A percentile compares a stretch with the other conserved stretches of the same genome.
These are phyloP conservation scores for Hypanus sabinus DNA, from an alignment of 2,113 vertebrate species.

Conservation along the genomic window DNA sequence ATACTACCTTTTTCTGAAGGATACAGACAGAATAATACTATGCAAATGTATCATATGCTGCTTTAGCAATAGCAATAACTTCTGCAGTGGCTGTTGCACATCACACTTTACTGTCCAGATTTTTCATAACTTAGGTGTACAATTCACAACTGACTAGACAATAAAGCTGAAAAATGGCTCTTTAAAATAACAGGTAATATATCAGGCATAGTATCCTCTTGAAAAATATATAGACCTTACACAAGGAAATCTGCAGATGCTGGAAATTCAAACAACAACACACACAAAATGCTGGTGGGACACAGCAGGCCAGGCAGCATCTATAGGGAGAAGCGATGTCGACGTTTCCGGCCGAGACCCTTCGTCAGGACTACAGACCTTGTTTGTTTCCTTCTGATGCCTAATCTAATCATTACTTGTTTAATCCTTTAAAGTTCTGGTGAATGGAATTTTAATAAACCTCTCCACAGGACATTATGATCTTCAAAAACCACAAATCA, in stretches of 20 bases:
- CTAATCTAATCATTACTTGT: conserved; percentile 39
- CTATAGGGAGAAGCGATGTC: too few species aligned
- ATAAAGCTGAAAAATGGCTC: neutral
- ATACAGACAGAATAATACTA: neutral
- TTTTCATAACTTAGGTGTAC: neutral
- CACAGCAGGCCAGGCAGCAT: too few species aligned
- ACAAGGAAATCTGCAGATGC: too few species aligned
- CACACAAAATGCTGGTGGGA: too few species aligned
- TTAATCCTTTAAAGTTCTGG: conserved; percentile 14
- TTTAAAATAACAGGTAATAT: neutral
- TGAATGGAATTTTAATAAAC: conserved; percentile 35
- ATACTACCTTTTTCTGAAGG: too few species aligned
- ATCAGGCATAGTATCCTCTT: neutral
- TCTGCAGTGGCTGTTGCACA: neutral
- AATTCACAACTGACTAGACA: neutral
- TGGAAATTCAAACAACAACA: too few species aligned
- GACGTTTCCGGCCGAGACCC: too few species aligned
- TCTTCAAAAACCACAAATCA: neutral
- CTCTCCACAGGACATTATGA: neutral
- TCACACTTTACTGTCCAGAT: neutral
- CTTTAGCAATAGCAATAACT: neutral
- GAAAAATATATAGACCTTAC: too few species aligned
- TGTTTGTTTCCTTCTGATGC: conserved; percentile 26
- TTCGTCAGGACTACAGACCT: neutral
- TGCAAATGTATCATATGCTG: neutral